Conservation (phyloP, 2,797 vertebrate species). For the Lepilemur ruficaudatus region DNA sequence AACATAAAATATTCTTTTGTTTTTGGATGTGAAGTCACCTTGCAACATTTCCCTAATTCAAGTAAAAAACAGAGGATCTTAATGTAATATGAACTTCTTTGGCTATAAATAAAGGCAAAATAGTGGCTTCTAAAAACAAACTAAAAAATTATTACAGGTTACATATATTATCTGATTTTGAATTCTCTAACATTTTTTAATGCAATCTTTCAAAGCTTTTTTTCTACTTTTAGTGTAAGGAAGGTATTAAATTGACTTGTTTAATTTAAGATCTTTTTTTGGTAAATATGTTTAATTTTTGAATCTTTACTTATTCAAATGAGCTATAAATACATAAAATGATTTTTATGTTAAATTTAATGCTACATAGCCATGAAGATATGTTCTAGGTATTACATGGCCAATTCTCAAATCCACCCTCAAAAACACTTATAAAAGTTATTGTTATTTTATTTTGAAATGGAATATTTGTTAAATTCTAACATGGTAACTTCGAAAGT, state of each 20-base stretch:
- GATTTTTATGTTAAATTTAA: slow-evolving; percentile 37
- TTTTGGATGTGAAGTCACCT: neutral
- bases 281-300: slow-evolving; percentile 17
- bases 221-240: neutral
- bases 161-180: neutral
- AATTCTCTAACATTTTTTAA: slow-evolving; percentile 18
- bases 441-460: slow-evolving; percentile 40
- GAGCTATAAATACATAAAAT: neutral
- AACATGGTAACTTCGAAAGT: neutral
- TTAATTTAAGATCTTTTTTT: slow-evolving; percentile 15
- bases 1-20: neutral
- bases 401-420: neutral
- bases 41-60: slow-evolving; percentile 28
- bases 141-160: neutral
- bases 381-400: neutral
- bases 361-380: neutral
- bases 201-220: neutral
- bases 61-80: slow-evolving; percentile 15
- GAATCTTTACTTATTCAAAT: neutral
- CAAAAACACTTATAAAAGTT: slow-evolving; percentile 29
- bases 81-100: neutral
- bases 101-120: neutral
- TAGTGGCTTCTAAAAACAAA: neutral
- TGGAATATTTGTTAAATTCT: slow-evolving; percentile 5
- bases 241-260: neutral